phyloP scores from a whole-genome alignment of 2,888 invertebrate species.

The Pelosia muscerda region DNA sequence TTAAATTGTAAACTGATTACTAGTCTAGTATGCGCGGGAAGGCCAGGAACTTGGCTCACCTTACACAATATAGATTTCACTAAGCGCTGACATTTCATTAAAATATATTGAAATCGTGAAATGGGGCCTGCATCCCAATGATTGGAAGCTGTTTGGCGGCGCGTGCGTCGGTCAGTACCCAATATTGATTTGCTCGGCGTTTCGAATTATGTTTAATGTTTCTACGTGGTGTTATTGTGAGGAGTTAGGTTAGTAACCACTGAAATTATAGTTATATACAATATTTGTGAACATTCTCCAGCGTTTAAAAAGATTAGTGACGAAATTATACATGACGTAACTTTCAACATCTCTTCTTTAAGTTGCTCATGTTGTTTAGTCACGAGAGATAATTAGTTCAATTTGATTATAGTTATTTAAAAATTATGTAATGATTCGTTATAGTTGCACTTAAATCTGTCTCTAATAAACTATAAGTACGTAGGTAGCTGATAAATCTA shows the following conservation, averaged over 20 bases:
- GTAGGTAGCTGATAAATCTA: constrained; percentile 74
- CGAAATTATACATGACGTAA: constrained; percentile 16
- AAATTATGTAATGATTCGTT: constrained; percentile 23
- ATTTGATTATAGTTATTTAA: background rate
- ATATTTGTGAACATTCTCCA: constrained; percentile 27
- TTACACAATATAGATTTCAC: constrained; percentile 80
- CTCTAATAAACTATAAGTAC: constrained; percentile 49
- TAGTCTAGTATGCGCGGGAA: constrained; percentile 47
- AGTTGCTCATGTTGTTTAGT: background rate
- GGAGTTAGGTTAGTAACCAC: constrained; percentile 40
- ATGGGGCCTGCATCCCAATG: constrained; percentile 81
- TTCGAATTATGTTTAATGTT: constrained; percentile 66
- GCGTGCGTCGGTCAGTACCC: constrained; percentile 73
- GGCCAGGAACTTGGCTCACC: constrained; percentile 59
- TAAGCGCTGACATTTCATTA: constrained; percentile 85
- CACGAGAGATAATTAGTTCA: background rate
- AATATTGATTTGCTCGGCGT: constrained; percentile 78
- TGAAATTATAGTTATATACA: constrained; percentile 34
- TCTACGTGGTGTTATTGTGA: constrained; percentile 50
- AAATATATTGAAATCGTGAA: constrained; percentile 86
- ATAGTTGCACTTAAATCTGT: constrained; percentile 35
- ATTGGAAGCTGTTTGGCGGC: constrained; percentile 72
- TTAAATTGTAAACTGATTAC: constrained; percentile 59
- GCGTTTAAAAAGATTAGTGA: constrained; percentile 23
- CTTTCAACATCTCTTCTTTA: constrained; percentile 1